Percentiles rank a stretch among this genome's conserved stretches.
phyloP scores from a whole-genome alignment of 2,888 invertebrate species.

The Coecobrya sp. region DNA sequence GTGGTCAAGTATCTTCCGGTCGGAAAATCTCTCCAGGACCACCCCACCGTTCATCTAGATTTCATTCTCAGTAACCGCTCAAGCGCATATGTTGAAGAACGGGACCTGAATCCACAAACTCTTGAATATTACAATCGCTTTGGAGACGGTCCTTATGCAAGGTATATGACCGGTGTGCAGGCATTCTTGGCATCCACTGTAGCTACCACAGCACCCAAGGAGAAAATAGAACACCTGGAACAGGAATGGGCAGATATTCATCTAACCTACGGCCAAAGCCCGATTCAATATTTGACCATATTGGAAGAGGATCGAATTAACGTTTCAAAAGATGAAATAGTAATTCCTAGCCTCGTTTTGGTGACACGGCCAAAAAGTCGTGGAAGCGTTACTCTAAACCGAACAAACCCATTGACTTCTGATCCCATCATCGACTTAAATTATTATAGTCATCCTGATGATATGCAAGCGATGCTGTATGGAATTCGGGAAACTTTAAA shows the following conservation, averaged over 20 bases:
- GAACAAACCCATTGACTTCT: neutral
- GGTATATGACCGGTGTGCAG: neutral
- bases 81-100: neutral
- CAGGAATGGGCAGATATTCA: neutral
- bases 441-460: conserved; percentile 59
- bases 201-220: neutral
- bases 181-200: conserved; percentile 13
- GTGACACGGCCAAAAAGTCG: conserved; percentile 72
- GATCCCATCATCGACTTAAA: conserved; percentile 74
- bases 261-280: conserved; percentile 30
- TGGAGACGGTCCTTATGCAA: conserved; percentile 70
- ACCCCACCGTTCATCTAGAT: conserved; percentile 43
- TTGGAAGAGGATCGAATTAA: neutral
- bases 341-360: neutral
- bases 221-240: too few species aligned
- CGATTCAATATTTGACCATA: neutral
- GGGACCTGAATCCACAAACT: conserved; percentile 58
- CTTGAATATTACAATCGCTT: conserved; percentile 14
- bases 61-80: conserved; percentile 59
- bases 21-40: conserved; percentile 78
- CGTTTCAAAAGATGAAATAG: too few species aligned
- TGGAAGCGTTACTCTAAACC: conserved; percentile 69
- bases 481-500: conserved; percentile 50
- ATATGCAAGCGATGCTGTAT: conserved; percentile 64
- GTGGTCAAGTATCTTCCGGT: conserved; percentile 79